Conservation (phyloP, 2,888 invertebrate genomes). For the Flexamia atlantica region DNA sequence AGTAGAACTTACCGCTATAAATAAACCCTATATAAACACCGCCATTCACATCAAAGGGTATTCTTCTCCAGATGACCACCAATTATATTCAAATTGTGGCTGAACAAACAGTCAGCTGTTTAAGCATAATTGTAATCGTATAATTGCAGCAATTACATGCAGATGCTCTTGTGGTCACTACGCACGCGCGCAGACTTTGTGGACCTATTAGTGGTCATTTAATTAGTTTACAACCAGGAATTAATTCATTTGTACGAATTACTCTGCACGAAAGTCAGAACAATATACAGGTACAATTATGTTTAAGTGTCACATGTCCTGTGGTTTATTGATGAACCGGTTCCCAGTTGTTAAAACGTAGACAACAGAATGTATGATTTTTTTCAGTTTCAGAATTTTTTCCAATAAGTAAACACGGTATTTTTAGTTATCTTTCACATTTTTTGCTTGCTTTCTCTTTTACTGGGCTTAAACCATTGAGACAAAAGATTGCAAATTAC, state of each 20-base stretch:
- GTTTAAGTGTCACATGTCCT: background rate
- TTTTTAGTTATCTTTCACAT: no score
- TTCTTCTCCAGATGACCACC: background rate
- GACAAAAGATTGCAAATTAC: no score
- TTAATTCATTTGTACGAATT: conserved; percentile 32
- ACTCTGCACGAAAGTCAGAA: background rate
- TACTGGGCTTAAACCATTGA: no score
- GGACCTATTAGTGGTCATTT: conserved; percentile 22
- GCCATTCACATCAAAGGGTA: no score
- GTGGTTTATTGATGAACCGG: background rate
- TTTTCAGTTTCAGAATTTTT: no score
- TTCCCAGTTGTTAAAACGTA: background rate
- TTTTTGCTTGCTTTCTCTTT: no score
- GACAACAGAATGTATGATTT: no score
- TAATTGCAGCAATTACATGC: conserved; percentile 7
- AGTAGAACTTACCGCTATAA: no score
- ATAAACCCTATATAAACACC: no score
- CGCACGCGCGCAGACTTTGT: conserved; percentile 9
- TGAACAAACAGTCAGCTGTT: conserved; percentile 39
- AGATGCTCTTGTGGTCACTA: conserved; percentile 1
- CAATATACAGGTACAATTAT: background rate
- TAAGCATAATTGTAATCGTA: conserved; percentile 11
- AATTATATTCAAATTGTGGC: background rate
- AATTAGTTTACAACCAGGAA: conserved; percentile 18
- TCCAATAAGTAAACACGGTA: no score